Base-by-base conservation (phyloP, 2,888 invertebrate species). In the Amiota communis region DNA sequence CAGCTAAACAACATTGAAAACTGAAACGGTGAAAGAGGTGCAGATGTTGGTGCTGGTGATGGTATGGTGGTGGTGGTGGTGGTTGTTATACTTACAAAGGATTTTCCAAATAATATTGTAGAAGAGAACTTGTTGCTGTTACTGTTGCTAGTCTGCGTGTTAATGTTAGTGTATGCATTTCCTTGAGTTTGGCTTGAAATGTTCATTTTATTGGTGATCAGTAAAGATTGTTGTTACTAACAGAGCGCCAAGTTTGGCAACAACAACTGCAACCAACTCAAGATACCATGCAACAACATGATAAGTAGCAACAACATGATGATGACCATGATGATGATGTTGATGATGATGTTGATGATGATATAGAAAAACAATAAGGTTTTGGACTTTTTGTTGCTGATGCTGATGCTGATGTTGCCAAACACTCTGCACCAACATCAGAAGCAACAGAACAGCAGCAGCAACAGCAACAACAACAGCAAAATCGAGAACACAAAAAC, bases 391-490 rank as follows among this genome's bases (percentile, higher is more conserved):
- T 20, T 59, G 59, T 59, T n/a, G 57, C 57, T 57, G 57, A 15
- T 59, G 15, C 36, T 46, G 63, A 46, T 4, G n/a, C 12, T n/a
- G n/a, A 53, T 53, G 53, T n/a, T 53, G 53, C 53, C 53, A 53
- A 53, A 53, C n/a, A n/a, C 53, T 53, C 53, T 53, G n/a, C 6
- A n/a, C 8, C 12, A 53, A 36, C 63, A 65, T 15, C 65, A 67
- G 51, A 49, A 51, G 51, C 67, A 51, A 49, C 49, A 67, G 59
- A 15, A 20, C 61, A 20, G 67, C 51, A 67, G 51, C n/a, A 48
- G 36, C 36, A 47, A 49, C 49, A 67, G 12, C 17, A 49, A 67
- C 67, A 65, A n/a, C 9, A 13, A 46, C 64, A 65, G 48, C 46
- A 65, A 46, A 61, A 20, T 12, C 36, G 64, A 64, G 47, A 47